Evolutionary conservation across 2,888 invertebrate species (phyloP).

Genomic region (Empis stercorea): DNA sequence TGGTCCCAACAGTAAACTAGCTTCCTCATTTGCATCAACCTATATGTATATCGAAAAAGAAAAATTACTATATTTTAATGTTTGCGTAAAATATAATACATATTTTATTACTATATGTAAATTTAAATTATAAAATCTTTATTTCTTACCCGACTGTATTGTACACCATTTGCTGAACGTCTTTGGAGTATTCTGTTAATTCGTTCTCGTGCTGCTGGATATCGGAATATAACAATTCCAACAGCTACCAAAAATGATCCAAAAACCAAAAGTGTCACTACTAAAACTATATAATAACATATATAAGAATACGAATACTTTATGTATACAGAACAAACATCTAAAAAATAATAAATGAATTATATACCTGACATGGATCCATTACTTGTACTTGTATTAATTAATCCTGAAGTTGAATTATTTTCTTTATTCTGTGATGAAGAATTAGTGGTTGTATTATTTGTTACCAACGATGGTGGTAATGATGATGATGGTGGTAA

Average conservation of each 20-base stretch:
- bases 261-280: neutral
- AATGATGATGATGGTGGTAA: neutral
- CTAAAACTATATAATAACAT: no score
- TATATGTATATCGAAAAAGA: neutral
- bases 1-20: neutral
- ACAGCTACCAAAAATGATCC: neutral
- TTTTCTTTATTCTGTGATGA: neutral
- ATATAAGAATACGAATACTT: no score
- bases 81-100: no score
- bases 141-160: neutral
- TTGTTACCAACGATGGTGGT: no score
- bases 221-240: neutral
- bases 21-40: neutral
- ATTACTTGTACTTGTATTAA: neutral
- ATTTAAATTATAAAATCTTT: slow-evolving; percentile 19
- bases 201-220: neutral
- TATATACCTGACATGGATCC: neutral
- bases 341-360: neutral
- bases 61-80: no score
- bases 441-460: neutral
- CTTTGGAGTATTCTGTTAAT: neutral
- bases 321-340: neutral
- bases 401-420: neutral
- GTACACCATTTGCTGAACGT: neutral
- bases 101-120: no score